phyloP scores from a whole-genome alignment of 1,140 invertebrate genomes.

The Holcopasites calliopsidis region DNA sequence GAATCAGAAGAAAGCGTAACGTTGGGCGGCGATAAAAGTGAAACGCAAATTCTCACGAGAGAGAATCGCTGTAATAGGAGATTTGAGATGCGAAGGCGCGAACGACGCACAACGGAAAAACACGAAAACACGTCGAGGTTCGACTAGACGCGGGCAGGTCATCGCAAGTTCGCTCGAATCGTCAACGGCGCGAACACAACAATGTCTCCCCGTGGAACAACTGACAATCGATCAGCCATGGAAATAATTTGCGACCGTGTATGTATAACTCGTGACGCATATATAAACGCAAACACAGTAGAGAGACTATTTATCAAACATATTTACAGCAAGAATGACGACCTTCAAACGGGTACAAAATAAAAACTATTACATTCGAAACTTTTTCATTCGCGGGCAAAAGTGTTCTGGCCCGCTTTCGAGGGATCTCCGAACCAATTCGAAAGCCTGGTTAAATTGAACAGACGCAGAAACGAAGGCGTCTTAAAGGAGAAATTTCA shows the following conservation, averaged over 20 bases:
- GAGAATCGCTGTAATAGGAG: neutral
- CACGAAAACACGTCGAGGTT: conserved; percentile 12
- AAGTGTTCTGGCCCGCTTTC: neutral
- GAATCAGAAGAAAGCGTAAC: neutral
- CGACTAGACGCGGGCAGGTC: neutral
- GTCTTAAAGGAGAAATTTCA: neutral
- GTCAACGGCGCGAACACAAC: neutral
- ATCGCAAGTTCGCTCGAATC: conserved; percentile 2
- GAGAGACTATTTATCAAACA: too few relatives aligned
- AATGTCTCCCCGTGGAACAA: neutral
- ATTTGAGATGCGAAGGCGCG: neutral
- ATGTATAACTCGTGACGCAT: too few relatives aligned
- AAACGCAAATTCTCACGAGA: neutral
- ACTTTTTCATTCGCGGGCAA: neutral
- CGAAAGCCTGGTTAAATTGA: neutral
- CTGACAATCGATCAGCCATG: neutral
- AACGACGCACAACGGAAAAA: conserved; percentile 2
- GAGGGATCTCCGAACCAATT: neutral
- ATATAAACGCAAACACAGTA: too few relatives aligned
- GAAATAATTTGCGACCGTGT: too few relatives aligned
- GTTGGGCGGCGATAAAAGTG: neutral
- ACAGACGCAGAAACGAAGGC: too few relatives aligned
- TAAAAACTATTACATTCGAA: too few relatives aligned
- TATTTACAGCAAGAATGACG: too few relatives aligned
- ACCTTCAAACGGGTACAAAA: too few relatives aligned